phyloP scores from a whole-genome alignment of 1,140 invertebrate species.

The Drosophila rufa region DNA sequence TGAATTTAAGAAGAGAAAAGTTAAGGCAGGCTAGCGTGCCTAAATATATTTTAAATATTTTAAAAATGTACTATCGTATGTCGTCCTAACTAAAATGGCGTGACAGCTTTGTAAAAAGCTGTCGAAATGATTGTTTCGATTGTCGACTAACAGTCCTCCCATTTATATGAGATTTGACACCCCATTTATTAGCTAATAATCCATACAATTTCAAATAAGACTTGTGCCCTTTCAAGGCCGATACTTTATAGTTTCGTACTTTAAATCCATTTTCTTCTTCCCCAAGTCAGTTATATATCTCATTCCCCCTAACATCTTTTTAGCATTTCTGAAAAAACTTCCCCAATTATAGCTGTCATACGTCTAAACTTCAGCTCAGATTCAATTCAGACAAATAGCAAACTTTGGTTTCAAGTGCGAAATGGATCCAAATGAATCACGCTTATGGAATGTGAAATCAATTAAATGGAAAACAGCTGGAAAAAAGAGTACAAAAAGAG shows the following conservation, averaged over 20 bases:
- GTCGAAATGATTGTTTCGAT: constrained; percentile 13
- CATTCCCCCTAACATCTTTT: not conserved
- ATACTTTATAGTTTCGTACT: rapidly evolving
- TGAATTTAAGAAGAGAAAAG: not conserved
- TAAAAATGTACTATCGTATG: constrained; percentile 1
- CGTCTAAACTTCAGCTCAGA: not conserved
- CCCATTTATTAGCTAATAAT: constrained; percentile 5
- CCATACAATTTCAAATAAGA: not conserved
- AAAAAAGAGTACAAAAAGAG: constrained; percentile 7
- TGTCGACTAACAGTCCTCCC: constrained; percentile 4
- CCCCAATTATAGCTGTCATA: constrained; percentile 8
- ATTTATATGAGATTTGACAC: constrained; percentile 7
- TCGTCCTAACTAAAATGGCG: not conserved
- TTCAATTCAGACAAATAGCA: constrained; percentile 5
- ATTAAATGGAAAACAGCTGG: constrained; percentile 71
- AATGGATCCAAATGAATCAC: constrained; percentile 51
- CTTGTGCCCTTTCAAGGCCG: not conserved
- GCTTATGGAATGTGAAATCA: constrained; percentile 64
- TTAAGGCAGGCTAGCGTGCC: not conserved
- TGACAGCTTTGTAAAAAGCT: constrained; percentile 20
- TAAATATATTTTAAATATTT: not conserved
- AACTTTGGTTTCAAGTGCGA: constrained; percentile 11
- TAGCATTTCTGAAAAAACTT: not conserved
- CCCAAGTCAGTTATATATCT: too few relatives aligned
- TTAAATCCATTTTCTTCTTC: not conserved